Base-by-base conservation (phyloP, 2,888 invertebrate genomes). In the Craniophora ligustri region DNA sequence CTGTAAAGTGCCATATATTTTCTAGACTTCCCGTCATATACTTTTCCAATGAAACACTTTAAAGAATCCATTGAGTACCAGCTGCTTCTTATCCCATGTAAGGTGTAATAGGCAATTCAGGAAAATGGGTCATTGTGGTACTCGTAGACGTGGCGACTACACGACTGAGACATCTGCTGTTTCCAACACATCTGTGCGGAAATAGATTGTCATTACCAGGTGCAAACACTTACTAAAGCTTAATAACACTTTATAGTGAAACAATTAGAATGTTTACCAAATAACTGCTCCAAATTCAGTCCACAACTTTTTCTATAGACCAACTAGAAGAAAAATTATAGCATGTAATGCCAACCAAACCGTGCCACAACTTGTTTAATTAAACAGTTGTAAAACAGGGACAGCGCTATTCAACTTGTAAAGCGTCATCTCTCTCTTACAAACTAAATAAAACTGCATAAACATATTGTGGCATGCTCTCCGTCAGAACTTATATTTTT, bases 51-150 rank as follows among this genome's bases (percentile, higher is more conserved):
- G 26, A 26, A n/a, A n/a, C 26, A 26, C 26, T 26, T 3, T 5
- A 26, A n/a, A 10, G 8, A 4, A n/a, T 26, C n/a, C 26, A 26
- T 41, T 4, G 34, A 13, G 46, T 16, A 65, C 48, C 44, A 65
- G 54, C 47, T 65, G 60, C 36, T 53, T 47, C 60, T 42, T 47
- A 60, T 44, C 35, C 46, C 31, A 53, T 63, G 44, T 54, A 41
- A 38, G 23, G 30, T 41, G 54, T 59, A 53, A 59, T 65, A 36
- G 60, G 46, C 63, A 54, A 63, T 63, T 36, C 28, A 40, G 28
- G 19, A 47, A 45, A 66, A 53, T 63, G 54, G 60, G 42, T 34
- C 47, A 42, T 58, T 46, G 47, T 54, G 47, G 46, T 18, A 23
- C 51, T 28, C 34, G 14, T 34, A 53, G 42, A 34, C 44, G 45